Evolutionary conservation across 1,140 invertebrate species (phyloP), one percentile per base, ranked within the genome.

Genomic region (Ruditapes philippinarum): DNA sequence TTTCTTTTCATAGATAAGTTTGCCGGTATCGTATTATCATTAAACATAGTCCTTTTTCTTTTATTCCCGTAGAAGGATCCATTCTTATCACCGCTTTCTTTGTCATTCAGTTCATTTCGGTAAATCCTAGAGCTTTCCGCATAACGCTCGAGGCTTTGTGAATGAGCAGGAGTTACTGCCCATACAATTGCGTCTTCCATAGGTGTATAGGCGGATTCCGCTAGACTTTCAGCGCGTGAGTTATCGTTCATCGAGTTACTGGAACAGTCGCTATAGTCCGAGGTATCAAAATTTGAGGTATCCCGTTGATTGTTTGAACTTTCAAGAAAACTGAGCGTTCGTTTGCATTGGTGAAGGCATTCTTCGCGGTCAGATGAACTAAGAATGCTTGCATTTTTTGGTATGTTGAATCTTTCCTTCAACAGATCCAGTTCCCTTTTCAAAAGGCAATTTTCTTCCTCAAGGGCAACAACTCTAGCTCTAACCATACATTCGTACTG

Each of bases 401-500:
- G 84, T 22, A 90, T 57, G 22, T 78, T 65, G 40, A 82, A 83
- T 42, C 65, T 49, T 19, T 36, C 42, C 65, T 83, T 87, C 0
- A 90, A 9, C 1, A 87, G 33, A 28, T 57, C 38, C 3, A 90
- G 40, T 68, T 90, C 89, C 22, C 51, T 81, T 40, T 76, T 80
- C 7, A 90, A 68, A 28, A 90, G 22, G 2, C 68, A 60, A 68
- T 90, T 90, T 68, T 90, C 89, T 68, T 87, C 68, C 28, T 87
- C 83, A 12, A 90, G 45, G 2, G 45, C 31, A n/a, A 60, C 2
- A 14, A 87, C 54, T 25, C 40, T 82, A 33, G 54, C 65, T 68
- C 38, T 70, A 14, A 65, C 80, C 11, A 14, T 38, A 33, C 25
- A 25, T 54, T 90, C 89, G 4, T 76, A 19, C n/a, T 74, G 40